Base-by-base conservation (phyloP, 2,888 invertebrate species). In the Unio pictorum region DNA sequence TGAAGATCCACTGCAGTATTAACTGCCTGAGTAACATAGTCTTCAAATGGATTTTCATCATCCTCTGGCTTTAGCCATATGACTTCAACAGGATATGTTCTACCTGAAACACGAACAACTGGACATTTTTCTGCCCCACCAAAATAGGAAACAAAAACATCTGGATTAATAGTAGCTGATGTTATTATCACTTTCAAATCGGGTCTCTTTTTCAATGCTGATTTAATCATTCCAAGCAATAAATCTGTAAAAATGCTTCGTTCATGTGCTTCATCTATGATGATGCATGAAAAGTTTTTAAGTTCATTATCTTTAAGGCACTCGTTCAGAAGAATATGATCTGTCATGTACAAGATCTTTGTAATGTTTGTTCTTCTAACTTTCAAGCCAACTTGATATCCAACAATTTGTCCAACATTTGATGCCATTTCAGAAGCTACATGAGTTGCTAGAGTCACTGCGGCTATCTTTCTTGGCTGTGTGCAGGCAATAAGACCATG, bases 211-310 rank as follows among this genome's bases (percentile, higher is more conserved):
- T 60, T 28, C 15, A 89, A 73, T 69, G 78, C 81, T 54, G 75
- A 69, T 69, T 89, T 89, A 17, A 90, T 75, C 82, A 89, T 86
- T 28, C 89, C 89, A 15, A 90, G 74, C 30, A 90, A 78, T n/a
- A 90, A 74, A 68, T 90, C 90, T 6, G 89, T 89, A 67, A 85
- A 82, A 23, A 90, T 84, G 64, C 86, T 89, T 71, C 90, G 74
- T 74, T 90, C 90, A 76, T 90, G 90, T 5, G 89, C 90, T 79
- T 90, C 90, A 74, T 90, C 90, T 60, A 90, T 84, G 4, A 90
- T 83, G n/a, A 90, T 81, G 66, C 84, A 82, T 15, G 80, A 79
- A 68, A 74, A 86, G 0, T 61, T 62, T 1, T 76, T 72, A 34
- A 90, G 78, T 7, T 72, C 55, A 15, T 72, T 76, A 71, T 89